Evolutionary conservation across 1,140 invertebrate species (phyloP), one percentile per base, ranked within the genome.

Genomic region (Bombus sylvicola): DNA sequence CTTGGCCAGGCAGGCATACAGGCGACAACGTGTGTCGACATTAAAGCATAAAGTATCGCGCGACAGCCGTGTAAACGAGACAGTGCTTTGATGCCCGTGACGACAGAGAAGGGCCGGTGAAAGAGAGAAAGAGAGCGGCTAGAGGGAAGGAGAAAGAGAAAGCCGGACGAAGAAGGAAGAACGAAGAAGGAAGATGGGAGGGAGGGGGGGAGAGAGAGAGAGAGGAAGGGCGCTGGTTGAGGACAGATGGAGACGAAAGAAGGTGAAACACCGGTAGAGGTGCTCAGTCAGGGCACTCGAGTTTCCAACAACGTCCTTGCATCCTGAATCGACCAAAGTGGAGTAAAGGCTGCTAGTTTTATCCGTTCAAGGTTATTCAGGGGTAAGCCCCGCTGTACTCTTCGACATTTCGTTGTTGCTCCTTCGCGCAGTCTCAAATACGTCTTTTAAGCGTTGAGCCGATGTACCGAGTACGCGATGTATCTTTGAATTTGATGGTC

Each of bases 41-140:
- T 85, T 88, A 89, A 88, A 89, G 83, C 87, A 89, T 88, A 89
- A 89, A 88, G 88, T 89, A 89, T 89, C 86, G 87, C 82, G 72
- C 77, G 87, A 89, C 87, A 87, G 87, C 72, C 82, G 87, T 88
- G 88, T 85, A 89, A 89, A 89, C 88, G 87, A 88, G 87, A 89
- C 88, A 89, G 81, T 76, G 87, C 87, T 88, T 89, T 88, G 88
- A 89, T 89, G 87, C 82, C 83, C 87, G 87, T 88, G 87, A 88
- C 87, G 88, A 81, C 57, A 73, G 57, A 73, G 72, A 59, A 71
- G 41, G 34, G 66, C 13, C 6, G 0, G 6, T 2, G 18, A n/a
- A n/a, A 47, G 62, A 53, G 18, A 5, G 28, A 59, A 41, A 18
- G 31, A n/a, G 31, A 43, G 47, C 2, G 34, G 22, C 10, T 0